Conservation (phyloP, 2,113 vertebrate species). For the Prunella fulvescens region DNA sequence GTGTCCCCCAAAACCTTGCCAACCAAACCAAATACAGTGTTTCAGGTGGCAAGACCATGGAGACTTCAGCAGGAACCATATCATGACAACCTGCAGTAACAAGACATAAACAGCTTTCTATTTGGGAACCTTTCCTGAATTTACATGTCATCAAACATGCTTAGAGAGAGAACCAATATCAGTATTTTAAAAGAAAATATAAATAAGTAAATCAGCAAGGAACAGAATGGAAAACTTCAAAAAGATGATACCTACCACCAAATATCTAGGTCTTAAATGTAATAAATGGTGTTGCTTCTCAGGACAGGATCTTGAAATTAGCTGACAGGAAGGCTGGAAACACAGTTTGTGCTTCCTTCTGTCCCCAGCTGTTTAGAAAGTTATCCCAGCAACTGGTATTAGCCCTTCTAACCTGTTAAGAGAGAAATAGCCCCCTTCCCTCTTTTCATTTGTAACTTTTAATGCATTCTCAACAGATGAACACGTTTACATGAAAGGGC, state of each 20-base stretch:
- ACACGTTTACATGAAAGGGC: accelerated
- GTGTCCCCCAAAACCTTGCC: neutral
- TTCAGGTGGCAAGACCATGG: neutral
- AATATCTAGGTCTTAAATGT: neutral
- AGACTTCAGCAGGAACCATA: accelerated
- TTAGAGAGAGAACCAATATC: neutral
- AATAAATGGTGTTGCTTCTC: neutral
- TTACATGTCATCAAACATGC: neutral
- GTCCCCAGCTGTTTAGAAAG: neutral
- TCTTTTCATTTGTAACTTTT: neutral
- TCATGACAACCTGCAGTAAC: neutral
- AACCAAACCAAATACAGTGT: accelerated
- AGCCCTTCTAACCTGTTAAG: neutral
- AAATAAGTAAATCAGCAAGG: neutral
- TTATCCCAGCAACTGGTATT: neutral
- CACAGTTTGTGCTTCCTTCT: neutral
- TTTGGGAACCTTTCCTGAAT: neutral
- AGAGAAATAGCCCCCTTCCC: neutral
- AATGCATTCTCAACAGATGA: neutral
- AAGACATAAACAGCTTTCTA: neutral
- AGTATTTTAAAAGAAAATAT: neutral
- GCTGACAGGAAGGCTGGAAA: neutral
- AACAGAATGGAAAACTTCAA: neutral
- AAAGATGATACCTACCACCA: neutral
- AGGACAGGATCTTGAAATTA: neutral